Evolutionary conservation across 2,888 invertebrate genomes (phyloP).

Genomic region (Thysanoteuthis rhombus): DNA sequence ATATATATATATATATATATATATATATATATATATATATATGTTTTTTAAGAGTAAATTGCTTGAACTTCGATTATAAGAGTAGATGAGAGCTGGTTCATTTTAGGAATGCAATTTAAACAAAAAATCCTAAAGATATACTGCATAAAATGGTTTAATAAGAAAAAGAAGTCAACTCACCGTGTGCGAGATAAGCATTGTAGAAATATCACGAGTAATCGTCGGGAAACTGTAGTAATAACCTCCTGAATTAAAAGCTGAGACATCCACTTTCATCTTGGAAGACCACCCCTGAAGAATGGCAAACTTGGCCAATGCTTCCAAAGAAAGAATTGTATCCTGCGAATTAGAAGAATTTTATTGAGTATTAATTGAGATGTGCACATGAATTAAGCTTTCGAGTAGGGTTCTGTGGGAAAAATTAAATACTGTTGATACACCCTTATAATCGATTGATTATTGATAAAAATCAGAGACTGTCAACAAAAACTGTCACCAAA

Average conservation of each 20-base stretch:
- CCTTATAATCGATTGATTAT: too few species aligned
- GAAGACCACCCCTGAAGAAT: slow-evolving; percentile 30
- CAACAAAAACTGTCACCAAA: too few species aligned
- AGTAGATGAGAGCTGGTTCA: too few species aligned
- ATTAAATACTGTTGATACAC: too few species aligned
- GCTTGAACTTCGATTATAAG: too few species aligned
- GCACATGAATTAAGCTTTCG: not conserved
- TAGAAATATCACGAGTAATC: not conserved
- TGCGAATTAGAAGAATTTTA: slow-evolving; percentile 42
- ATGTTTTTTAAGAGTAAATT: too few species aligned
- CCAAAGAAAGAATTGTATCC: slow-evolving; percentile 67
- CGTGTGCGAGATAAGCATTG: not conserved
- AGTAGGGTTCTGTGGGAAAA: not conserved
- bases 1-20: too few species aligned
- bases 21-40: too few species aligned
- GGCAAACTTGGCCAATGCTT: slow-evolving; percentile 63
- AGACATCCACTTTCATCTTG: not conserved
- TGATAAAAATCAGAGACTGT: too few species aligned
- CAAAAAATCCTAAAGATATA: too few species aligned
- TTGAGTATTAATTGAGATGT: too few species aligned
- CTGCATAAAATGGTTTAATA: not conserved
- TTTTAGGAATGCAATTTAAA: too few species aligned
- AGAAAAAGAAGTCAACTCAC: not conserved
- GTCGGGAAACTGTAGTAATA: not conserved
- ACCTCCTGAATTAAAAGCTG: not conserved